A percentile compares a stretch with the other conserved stretches of the same genome.
phyloP scores from a whole-genome alignment of 2,797 vertebrate genomes.

The Onychomys leucogaster region DNA sequence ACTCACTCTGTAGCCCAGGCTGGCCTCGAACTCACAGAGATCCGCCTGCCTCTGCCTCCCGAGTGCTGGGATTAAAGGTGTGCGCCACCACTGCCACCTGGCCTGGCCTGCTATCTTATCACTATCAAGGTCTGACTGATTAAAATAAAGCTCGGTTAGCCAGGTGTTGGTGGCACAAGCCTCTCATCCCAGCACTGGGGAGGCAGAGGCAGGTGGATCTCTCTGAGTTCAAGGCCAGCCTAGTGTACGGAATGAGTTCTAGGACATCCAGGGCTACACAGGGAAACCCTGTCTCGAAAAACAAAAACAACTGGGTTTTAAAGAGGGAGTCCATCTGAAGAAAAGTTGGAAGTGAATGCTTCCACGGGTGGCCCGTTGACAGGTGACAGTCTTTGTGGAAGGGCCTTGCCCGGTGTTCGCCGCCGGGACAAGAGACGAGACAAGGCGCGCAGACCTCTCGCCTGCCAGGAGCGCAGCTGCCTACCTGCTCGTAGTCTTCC shows the following conservation, averaged over 20 bases:
- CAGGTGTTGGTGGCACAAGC: fast-evolving
- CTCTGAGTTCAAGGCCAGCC: neutral
- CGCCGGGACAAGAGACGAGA: neutral
- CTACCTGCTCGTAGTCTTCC: constrained; percentile 90
- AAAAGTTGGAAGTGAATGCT: neutral
- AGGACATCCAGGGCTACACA: neutral
- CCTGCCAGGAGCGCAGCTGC: neutral
- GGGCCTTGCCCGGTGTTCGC: neutral
- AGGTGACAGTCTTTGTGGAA: fast-evolving
- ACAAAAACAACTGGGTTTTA: neutral
- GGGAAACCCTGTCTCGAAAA: neutral
- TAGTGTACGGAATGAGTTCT: neutral
- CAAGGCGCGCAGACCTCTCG: fast-evolving
- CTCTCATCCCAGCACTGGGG: neutral
- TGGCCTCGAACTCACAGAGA: too few relatives aligned
- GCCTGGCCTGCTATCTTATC: neutral
- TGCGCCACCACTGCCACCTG: too few relatives aligned
- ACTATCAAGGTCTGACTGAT: neutral
- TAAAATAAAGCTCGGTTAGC: neutral
- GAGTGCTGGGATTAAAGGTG: too few relatives aligned
- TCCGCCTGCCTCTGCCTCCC: too few relatives aligned
- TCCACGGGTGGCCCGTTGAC: neutral
- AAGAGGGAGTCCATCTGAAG: neutral
- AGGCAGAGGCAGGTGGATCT: neutral
- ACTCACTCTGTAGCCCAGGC: too few relatives aligned